Evolutionary conservation across 2,888 invertebrate species (phyloP).

Genomic region (Aspidiotus rigidus): DNA sequence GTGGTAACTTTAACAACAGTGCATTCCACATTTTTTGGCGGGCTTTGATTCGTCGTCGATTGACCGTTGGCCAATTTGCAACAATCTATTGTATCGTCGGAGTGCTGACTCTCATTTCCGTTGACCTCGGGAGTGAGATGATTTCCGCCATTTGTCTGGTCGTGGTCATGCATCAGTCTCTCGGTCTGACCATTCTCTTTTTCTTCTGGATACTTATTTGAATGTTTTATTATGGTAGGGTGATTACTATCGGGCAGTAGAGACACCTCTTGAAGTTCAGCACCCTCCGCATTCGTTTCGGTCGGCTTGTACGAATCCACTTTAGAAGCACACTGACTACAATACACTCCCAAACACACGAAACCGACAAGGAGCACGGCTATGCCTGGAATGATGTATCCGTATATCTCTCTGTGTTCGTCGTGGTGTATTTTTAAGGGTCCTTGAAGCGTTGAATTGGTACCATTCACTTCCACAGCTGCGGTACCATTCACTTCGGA

Average conservation of each 20-base stretch:
- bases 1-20: conserved; percentile 29
- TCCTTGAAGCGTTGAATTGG: too few species aligned
- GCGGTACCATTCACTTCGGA: too few species aligned
- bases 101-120: conserved; percentile 6
- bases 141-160: neutral
- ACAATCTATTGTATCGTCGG: conserved; percentile 9
- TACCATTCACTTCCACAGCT: too few species aligned
- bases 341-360: neutral
- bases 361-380: neutral
- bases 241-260: neutral
- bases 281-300: neutral
- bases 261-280: neutral
- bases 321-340: neutral
- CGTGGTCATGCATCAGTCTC: neutral
- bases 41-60: conserved; percentile 12
- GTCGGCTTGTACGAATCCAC: neutral
- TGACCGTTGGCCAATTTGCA: conserved; percentile 24
- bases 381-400: neutral
- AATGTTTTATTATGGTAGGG: neutral
- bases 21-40: conserved; percentile 15
- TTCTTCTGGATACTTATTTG: neutral
- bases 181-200: neutral
- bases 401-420: neutral
- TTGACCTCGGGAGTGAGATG: neutral
- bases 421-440: too few species aligned